Conservation (phyloP, 2,888 invertebrate genomes). For the Andrena dorsata region DNA sequence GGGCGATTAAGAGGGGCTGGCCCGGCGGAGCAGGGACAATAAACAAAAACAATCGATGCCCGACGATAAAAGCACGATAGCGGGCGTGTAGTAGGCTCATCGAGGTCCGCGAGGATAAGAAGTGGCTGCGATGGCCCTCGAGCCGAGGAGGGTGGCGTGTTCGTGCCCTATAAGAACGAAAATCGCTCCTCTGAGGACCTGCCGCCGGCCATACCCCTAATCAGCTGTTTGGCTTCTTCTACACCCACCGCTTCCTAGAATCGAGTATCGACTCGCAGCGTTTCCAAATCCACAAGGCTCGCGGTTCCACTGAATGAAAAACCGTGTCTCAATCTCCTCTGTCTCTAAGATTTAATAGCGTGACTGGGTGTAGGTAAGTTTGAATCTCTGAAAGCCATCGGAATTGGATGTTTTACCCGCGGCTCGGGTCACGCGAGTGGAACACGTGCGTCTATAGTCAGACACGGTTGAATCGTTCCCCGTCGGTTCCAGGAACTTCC, state of each 20-base stretch:
- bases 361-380: neutral
- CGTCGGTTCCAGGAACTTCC: slow-evolving; percentile 27
- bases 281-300: too few species aligned
- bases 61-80: slow-evolving; percentile 32
- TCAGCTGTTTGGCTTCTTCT: slow-evolving; percentile 40
- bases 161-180: slow-evolving; percentile 46
- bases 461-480: slow-evolving; percentile 1
- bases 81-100: slow-evolving; percentile 16
- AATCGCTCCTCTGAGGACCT: slow-evolving; percentile 40
- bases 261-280: neutral
- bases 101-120: slow-evolving; percentile 38
- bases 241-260: slow-evolving; percentile 9
- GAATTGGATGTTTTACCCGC: slow-evolving; percentile 6
- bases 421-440: slow-evolving; percentile 36
- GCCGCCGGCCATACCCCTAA: slow-evolving; percentile 16
- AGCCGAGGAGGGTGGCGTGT: slow-evolving; percentile 41
- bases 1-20: slow-evolving; percentile 8
- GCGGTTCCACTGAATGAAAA: neutral
- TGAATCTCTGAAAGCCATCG: neutral
- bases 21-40: neutral
- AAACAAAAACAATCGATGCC: slow-evolving; percentile 37
- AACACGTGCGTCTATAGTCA: slow-evolving; percentile 39
- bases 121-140: slow-evolving; percentile 43
- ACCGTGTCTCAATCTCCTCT: neutral
- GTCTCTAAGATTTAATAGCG: neutral